Base-by-base conservation (phyloP, 2,113 vertebrate genomes). In the Nothoprocta perdicaria region DNA sequence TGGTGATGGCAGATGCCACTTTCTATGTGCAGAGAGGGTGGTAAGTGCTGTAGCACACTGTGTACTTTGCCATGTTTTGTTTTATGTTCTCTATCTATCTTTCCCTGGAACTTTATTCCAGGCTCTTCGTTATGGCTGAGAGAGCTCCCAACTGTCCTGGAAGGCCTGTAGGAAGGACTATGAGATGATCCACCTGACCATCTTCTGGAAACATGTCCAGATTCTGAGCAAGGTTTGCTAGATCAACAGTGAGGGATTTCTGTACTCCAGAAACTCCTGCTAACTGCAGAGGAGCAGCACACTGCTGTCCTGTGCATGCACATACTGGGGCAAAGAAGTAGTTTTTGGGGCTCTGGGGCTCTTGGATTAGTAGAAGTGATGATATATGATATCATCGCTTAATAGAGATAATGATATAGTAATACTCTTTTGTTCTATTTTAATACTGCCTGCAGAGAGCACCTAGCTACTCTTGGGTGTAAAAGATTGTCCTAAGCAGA, bases 11-110 rank as follows among this genome's bases (percentile, higher is more conserved):
- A 17, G 29, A 62, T 53, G 24, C 41, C 38, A 2, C 22, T 46
- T 89, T 58, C 16, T n/a, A 61, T 83, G 50, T 81, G 41, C 29
- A 58, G 63, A 80, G 43, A 38, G 15, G n/a, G 10, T 33, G 27
- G 55, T 7, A 35, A 41, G 5, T 18, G 41, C 24, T 2, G 1
- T 33, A 24, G 33, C 18, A 6, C 0, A 0, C 12, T 58, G 26
- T 12, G 35, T 14, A 6, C 48, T 65, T 11, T 12, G 21, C n/a
- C 40, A 2, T 3, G 13, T 27, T 69, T 84, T 0, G 1, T 33
- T 76, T 89, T 22, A 22, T 5, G 14, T 80, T 79, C 63, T 57
- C 10, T 50, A 24, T 33, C 9, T 1, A n/a, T 61, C 57, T 45
- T 18, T 38, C 7, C 22, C 33, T 40, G 55, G 48, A 61, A 33